Evolutionary conservation across 2,888 invertebrate genomes (phyloP).

Genomic region (Eupithecia abbreviata): DNA sequence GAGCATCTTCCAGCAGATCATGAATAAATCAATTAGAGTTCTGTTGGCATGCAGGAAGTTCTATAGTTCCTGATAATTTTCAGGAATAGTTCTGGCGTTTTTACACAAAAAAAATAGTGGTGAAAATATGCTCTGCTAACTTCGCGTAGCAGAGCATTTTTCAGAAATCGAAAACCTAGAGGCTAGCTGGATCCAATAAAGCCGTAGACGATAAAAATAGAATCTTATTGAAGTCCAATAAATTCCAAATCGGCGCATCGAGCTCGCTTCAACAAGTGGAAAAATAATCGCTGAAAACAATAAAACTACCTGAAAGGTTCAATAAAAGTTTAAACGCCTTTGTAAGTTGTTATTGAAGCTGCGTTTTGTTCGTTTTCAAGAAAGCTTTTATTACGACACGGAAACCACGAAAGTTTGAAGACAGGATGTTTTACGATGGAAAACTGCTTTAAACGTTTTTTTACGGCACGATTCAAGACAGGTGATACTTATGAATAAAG

Average conservation of each 20-base stretch:
- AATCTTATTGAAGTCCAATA: constrained; percentile 12
- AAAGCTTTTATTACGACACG: constrained; percentile 24
- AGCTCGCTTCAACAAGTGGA: constrained; percentile 31
- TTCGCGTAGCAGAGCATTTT: too few species aligned
- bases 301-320: constrained; percentile 29
- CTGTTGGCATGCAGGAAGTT: too few species aligned
- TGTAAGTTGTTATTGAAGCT: constrained; percentile 30
- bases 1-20: too few species aligned
- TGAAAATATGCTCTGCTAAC: too few species aligned
- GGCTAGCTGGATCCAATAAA: constrained; percentile 5
- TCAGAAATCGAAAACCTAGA: neutral
- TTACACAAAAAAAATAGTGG: too few species aligned
- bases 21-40: too few species aligned
- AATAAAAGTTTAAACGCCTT: constrained; percentile 33
- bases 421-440: constrained; percentile 5
- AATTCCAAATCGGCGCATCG: neutral
- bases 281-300: constrained; percentile 24
- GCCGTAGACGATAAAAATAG: constrained; percentile 1
- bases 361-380: constrained; percentile 21
- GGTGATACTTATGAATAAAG: neutral
- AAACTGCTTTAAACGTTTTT: constrained; percentile 11
- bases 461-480: constrained; percentile 1
- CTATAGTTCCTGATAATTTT: too few species aligned
- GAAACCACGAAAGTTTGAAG: constrained; percentile 18
- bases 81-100: too few species aligned